Conservation (phyloP, 1,140 invertebrate species). For the Drosophila serrata region DNA sequence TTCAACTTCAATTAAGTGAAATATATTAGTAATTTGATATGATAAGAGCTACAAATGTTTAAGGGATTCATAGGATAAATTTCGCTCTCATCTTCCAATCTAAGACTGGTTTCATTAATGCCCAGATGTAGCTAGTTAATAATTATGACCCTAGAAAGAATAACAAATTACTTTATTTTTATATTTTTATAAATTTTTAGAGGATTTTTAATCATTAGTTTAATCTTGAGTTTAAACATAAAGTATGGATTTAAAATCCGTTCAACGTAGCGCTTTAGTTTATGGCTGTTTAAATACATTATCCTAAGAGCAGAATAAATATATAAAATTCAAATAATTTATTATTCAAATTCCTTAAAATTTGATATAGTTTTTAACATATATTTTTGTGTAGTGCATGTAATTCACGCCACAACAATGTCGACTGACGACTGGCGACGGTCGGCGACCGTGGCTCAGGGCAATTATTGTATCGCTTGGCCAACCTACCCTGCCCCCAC, state of each 20-base stretch:
- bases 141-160: neutral
- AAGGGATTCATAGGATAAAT: neutral
- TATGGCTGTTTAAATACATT: neutral
- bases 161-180: neutral
- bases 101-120: neutral
- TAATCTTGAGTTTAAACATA: too few relatives aligned
- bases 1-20: neutral
- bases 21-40: neutral
- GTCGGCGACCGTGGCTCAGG: slow-evolving; percentile 55
- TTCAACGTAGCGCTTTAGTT: too few relatives aligned
- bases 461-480: slow-evolving; percentile 84
- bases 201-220: too few relatives aligned
- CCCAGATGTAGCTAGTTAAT: neutral
- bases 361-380: neutral
- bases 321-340: neutral
- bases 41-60: neutral
- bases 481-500: slow-evolving; percentile 19
- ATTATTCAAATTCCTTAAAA: neutral
- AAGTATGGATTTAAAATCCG: neutral
- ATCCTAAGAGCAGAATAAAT: neutral
- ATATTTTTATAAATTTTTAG: too few relatives aligned
- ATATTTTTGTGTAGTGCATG: slow-evolving; percentile 48
- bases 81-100: neutral
- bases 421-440: slow-evolving; percentile 56
- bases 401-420: slow-evolving; percentile 77